Evolutionary conservation across 1,140 invertebrate genomes (phyloP), one percentile per base, ranked within the genome.

Genomic region (Brachionus sp.): DNA sequence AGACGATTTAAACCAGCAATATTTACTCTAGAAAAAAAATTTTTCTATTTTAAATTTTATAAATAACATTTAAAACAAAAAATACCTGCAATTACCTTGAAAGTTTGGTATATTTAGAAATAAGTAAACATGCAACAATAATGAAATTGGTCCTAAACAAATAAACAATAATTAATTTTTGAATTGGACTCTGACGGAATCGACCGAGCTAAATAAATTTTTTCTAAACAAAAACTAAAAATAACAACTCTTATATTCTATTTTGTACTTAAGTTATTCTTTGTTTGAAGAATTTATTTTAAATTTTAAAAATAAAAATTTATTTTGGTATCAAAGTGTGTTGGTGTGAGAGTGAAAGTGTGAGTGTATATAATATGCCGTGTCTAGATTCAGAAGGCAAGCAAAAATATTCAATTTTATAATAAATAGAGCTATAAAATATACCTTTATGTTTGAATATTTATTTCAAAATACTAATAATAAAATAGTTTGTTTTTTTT

Each of bases 291-390:
- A 35, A 37, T 37, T 37, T 37, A 16, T 35, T 66, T 29, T 29
- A 66, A 66, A 66, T 66, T 66, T 66, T 66, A 37, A 35, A 70
- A 70, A 70, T 37, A 70, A 70, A 70, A 70, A 70, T 70, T 70
- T 37, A 37, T 70, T 70, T 70, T 70, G 33, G 66, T 70, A 29
- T 70, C 35, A 35, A 33, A 35, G 62, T 66, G 62, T 66, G 62
- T 35, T 33, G 23, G 62, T 66, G 62, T 70, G 66, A 37, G 66
- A 35, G 66, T 37, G 66, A 70, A 37, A 37, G 66, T 70, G 66
- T 37, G 66, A 70, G 66, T 70, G 66, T 70, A 37, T 37, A 13
- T 29, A 37, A 37, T 10, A n/a, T n/a, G 66, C 13, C 35, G 29
- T 70, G 50, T 53, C 50, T 53, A 53, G 3, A 53, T 16, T 53